Evolutionary conservation across 2,797 vertebrate species (phyloP).

Genomic region (Leuciscus waleckii): DNA sequence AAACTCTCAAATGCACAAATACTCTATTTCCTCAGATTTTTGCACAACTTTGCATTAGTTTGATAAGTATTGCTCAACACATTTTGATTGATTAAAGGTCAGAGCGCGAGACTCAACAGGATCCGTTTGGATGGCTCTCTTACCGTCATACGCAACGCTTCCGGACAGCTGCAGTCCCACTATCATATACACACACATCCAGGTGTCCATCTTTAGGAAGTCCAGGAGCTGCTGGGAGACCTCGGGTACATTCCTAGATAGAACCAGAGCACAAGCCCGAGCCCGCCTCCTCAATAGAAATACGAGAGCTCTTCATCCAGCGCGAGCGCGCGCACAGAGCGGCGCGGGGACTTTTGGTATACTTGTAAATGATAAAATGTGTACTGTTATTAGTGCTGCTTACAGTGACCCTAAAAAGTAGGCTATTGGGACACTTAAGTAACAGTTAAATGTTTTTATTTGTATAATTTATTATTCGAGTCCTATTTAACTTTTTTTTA

Average conservation of each 20-base stretch:
- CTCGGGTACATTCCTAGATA: slow-evolving; percentile 76
- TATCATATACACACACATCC: slow-evolving; percentile 71
- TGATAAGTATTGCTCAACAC: not conserved
- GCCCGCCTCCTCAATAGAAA: slow-evolving; percentile 77
- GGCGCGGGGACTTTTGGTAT: slow-evolving; percentile 11
- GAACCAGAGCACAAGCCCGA: slow-evolving; percentile 56
- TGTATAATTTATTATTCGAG: not conserved
- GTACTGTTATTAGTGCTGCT: not conserved
- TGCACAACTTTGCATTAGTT: slow-evolving; percentile 1
- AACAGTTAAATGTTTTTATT: not conserved
- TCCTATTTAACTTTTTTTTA: not conserved
- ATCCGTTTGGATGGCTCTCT: slow-evolving; percentile 46
- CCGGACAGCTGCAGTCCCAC: slow-evolving; percentile 71
- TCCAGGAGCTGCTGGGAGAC: slow-evolving; percentile 67
- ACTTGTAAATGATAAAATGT: not conserved
- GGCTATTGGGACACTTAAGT: not conserved
- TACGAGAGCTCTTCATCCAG: slow-evolving; percentile 71
- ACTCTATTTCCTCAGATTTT: not conserved
- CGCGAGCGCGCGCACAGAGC: slow-evolving; percentile 7
- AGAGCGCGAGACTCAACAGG: not conserved
- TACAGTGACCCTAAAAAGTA: not conserved
- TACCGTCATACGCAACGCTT: slow-evolving; percentile 81
- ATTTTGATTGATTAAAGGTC: not conserved
- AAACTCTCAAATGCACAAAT: not conserved
- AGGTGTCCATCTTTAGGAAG: slow-evolving; percentile 76